These are phyloP conservation scores for Ctenicera cuprea DNA, from an alignment of 2,888 invertebrate species.

Conservation along the genomic window DNA sequence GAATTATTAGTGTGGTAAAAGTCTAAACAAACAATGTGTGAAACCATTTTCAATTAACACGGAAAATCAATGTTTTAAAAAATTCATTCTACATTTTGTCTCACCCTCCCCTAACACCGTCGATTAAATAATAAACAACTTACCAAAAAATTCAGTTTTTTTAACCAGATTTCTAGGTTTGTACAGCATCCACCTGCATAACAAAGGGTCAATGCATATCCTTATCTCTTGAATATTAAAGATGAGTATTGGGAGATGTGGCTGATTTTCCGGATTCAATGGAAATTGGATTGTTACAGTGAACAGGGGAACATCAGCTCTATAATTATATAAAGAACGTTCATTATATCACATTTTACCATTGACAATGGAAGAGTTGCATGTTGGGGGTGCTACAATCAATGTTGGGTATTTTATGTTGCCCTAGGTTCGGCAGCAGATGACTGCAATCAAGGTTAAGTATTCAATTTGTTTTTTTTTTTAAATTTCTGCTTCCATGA, in stretches of 20 bases:
- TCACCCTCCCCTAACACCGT: no score
- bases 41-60: no score
- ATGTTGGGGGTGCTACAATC: no score
- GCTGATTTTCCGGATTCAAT: slow-evolving; percentile 68
- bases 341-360: not conserved
- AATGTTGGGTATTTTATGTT: no score
- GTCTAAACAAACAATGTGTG: no score
- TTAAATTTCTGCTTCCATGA: no score
- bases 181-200: slow-evolving; percentile 80
- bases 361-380: not conserved
- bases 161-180: slow-evolving; percentile 62
- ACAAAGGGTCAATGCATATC: slow-evolving; percentile 78
- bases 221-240: slow-evolving; percentile 74
- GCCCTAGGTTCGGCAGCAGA: no score
- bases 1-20: no score
- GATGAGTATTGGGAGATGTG: slow-evolving; percentile 73
- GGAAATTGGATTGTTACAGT: slow-evolving; percentile 72
- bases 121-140: not conserved
- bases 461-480: no score
- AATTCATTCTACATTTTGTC: no score
- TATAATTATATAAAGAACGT: not conserved
- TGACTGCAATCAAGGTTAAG: no score
- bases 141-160: slow-evolving; percentile 45
- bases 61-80: no score
- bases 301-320: slow-evolving; percentile 67